Evolutionary conservation across 2,113 vertebrate species (phyloP).

Genomic region (Lophotis ruficrista): DNA sequence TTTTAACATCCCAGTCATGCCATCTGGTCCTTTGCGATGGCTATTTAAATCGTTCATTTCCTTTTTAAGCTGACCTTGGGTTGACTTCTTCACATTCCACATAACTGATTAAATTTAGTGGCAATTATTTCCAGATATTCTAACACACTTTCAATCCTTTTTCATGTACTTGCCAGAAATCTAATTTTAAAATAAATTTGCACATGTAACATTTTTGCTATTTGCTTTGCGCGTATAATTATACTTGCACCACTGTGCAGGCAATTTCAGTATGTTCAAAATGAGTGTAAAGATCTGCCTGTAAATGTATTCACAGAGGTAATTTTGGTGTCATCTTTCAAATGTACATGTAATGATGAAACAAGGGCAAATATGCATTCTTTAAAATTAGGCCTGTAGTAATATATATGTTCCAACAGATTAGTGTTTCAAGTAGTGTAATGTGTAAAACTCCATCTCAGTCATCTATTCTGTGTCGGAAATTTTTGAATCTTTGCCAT

Average conservation of each 20-base stretch:
- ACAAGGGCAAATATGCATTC: neutral
- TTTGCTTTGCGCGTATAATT: neutral
- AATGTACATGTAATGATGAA: neutral
- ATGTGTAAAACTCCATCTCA: fast-evolving
- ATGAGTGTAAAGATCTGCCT: neutral
- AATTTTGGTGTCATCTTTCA: neutral
- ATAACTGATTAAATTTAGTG: constrained; percentile 43
- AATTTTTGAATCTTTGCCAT: constrained; percentile 21
- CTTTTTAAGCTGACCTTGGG: constrained; percentile 7
- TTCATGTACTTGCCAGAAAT: neutral
- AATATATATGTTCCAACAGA: neutral
- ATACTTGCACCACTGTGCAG: neutral
- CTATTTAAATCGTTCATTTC: neutral
- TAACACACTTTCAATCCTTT: neutral
- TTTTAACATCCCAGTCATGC: neutral
- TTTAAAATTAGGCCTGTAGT: neutral
- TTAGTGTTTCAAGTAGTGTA: neutral
- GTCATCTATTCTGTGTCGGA: neutral
- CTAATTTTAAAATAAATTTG: constrained; percentile 40
- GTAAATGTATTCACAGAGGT: neutral
- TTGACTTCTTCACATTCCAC: constrained; percentile 31
- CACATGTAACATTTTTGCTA: neutral
- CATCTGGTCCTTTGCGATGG: neutral
- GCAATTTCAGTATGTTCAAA: neutral
- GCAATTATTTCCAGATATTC: constrained; percentile 35